A percentile compares a stretch with the other conserved stretches of the same genome.
These are phyloP conservation scores for Hydrophis major DNA, from an alignment of 2,797 vertebrate genomes.

Conservation along the genomic window DNA sequence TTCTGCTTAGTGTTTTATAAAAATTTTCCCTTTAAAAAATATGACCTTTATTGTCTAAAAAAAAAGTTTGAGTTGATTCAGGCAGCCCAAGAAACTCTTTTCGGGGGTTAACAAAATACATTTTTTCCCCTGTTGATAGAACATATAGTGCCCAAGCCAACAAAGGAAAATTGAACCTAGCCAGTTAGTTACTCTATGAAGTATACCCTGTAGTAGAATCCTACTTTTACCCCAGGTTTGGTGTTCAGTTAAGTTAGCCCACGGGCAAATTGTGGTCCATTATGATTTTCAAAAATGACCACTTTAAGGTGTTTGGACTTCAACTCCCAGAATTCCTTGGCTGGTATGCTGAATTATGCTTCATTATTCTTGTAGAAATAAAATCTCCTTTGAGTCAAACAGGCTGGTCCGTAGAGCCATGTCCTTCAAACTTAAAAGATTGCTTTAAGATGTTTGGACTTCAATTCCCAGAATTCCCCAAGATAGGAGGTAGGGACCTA, in stretches of 20 bases:
- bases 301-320: not conserved
- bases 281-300: not conserved
- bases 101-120: not conserved
- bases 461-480: not conserved
- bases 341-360: not conserved
- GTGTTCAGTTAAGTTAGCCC: not conserved
- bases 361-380: not conserved
- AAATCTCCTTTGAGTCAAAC: not conserved
- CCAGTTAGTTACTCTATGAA: not conserved
- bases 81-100: not conserved
- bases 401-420: not conserved
- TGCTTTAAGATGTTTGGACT: not conserved
- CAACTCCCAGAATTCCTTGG: not conserved
- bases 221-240: not conserved
- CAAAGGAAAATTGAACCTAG: not conserved
- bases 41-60: not conserved
- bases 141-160: not conserved
- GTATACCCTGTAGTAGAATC: not conserved
- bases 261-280: not conserved
- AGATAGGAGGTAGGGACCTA: too few species aligned
- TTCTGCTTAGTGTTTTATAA: not conserved
- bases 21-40: not conserved
- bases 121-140: not conserved
- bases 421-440: not conserved
- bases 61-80: not conserved